Evolutionary conservation across 2,113 vertebrate species (phyloP), one percentile per base, ranked within the genome.

Genomic region (Seriola dumerili): DNA sequence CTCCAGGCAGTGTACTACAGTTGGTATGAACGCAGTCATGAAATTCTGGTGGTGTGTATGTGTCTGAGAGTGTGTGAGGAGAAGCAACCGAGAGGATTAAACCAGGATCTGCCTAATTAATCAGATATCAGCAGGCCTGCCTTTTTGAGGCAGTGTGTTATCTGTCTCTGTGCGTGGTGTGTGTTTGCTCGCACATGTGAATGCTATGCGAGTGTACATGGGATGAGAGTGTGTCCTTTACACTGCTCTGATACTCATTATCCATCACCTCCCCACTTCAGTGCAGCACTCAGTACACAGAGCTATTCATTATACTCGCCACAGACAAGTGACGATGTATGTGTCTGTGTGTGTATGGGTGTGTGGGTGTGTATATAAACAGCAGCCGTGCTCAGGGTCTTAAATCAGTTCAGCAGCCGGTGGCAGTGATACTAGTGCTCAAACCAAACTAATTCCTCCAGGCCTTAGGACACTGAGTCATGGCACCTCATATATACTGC

Each of bases 71-170:
- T 44, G 58, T 74, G 73, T 55, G 57, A 83, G 73, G 76, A 72
- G 86, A 89, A 88, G 86, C 81, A 81, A 83, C 72, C 67, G 80
- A 67, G 81, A 80, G 85, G 89, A 93, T 91, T 93, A 90, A 86
- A 88, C 79, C 63, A 75, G 84, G 71, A 83, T 89, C 89, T 89
- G 90, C 88, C 90, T 92, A 93, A 91, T 91, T 92, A 93, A 92
- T 91, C 91, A 92, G 87, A 89, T 90, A 91, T 90, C 90, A 94
- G 91, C 81, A 80, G 72, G 81, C 73, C 67, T 83, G 65, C 72
- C 67, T 88, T 85, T 91, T 74, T 73, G 82, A 85, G 76, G 50
- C 57, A 72, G 70, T 72, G 63, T 62, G 82, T 78, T 79, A 77
- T 78, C 76, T 55, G 73, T 32, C 55, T 74, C 63, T 78, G 54